phyloP scores from a whole-genome alignment of 2,797 vertebrate species.

The Rhynchonycteris naso region DNA sequence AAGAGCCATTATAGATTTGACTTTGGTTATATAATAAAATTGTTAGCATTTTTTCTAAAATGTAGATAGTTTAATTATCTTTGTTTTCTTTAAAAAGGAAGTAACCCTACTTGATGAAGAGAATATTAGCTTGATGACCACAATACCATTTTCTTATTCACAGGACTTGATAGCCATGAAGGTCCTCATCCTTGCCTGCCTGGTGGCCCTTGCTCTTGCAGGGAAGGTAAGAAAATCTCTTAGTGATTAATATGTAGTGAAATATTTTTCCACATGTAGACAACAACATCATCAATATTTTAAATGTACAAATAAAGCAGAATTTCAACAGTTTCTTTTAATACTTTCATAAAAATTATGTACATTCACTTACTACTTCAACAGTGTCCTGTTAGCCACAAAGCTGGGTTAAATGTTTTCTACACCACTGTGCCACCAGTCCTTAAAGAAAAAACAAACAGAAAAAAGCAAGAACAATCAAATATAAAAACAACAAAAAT shows the following conservation, averaged over 20 bases:
- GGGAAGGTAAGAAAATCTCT: constrained; percentile 48
- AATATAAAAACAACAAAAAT: not conserved
- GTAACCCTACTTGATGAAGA: not conserved
- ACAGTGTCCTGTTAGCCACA: not conserved
- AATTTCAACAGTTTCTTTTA: not conserved
- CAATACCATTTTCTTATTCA: not conserved
- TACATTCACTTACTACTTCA: not conserved
- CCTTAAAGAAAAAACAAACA: not conserved
- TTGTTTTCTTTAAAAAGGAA: not conserved
- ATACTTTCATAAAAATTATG: not conserved
- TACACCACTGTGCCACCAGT: not conserved
- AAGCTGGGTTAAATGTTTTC: not conserved
- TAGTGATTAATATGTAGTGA: not conserved
- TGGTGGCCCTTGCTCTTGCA: constrained; percentile 72
- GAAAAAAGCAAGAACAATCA: not conserved
- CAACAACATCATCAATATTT: not conserved
- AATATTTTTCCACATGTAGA: not conserved
- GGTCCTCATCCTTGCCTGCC: constrained; percentile 65
- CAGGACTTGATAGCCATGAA: constrained; percentile 70
- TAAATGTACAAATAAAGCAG: not conserved
- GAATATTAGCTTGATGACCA: not conserved
- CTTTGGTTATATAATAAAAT: not conserved
- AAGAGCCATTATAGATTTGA: not conserved
- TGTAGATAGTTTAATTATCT: not conserved
- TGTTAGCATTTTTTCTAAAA: not conserved